Percentiles rank a stretch among this genome's conserved stretches.
Evolutionary conservation across 2,113 vertebrate species (phyloP).

Genomic region (Podiceps cristatus): DNA sequence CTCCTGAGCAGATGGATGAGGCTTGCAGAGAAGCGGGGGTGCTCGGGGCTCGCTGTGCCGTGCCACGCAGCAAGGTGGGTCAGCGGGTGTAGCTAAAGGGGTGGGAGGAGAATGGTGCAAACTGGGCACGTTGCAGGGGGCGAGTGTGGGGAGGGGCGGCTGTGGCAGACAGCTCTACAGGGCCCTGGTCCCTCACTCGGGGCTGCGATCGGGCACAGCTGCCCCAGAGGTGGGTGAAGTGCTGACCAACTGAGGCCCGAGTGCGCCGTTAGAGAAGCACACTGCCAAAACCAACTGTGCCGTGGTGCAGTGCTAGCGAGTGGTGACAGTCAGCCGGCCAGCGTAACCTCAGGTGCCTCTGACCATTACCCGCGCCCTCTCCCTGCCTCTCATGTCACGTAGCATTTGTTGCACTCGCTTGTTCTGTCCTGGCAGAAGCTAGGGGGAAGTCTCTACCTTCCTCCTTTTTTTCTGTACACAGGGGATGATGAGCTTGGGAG

Average conservation of each 20-base stretch:
- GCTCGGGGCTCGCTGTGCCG: neutral
- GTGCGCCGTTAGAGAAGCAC: neutral
- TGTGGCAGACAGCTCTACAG: neutral
- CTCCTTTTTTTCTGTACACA: neutral
- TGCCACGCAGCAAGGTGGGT: neutral
- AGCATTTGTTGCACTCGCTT: neutral
- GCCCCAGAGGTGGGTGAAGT: neutral
- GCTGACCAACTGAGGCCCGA: accelerated
- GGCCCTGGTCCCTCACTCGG: neutral
- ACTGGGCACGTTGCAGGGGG: neutral
- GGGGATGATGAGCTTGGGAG: neutral
- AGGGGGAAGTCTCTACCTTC: neutral
- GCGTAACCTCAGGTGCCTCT: neutral
- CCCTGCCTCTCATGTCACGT: neutral
- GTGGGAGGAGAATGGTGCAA: neutral
- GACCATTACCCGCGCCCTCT: neutral
- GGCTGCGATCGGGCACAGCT: neutral
- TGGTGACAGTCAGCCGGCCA: neutral
- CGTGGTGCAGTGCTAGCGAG: neutral
- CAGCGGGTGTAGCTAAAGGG: neutral
- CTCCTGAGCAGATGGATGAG: neutral
- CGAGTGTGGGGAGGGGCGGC: accelerated
- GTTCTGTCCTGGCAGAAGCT: neutral
- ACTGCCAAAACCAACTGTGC: neutral
- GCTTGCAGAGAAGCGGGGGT: neutral